Conservation (phyloP, 35 echinoderm and acorn worm species). For the Eucidaris tribuloides region DNA sequence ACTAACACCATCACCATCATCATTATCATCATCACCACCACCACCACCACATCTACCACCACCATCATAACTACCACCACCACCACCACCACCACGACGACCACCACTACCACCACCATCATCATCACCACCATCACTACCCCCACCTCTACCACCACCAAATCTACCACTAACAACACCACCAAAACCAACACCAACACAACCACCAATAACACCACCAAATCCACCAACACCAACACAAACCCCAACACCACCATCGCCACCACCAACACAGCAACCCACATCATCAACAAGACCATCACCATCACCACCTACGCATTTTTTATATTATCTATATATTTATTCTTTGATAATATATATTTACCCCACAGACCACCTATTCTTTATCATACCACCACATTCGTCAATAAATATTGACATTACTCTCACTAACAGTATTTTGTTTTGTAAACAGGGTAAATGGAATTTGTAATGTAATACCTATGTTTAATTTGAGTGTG, state of each 20-base stretch:
- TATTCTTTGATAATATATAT: too few relatives aligned
- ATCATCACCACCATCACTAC: background rate
- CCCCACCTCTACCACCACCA: background rate
- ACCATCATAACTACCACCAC: background rate
- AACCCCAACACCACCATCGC: background rate
- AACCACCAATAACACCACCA: background rate
- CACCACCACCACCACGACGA: background rate
- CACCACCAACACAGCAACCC: background rate
- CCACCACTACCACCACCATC: background rate
- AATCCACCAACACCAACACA: background rate
- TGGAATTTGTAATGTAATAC: too few relatives aligned
- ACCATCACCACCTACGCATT: background rate
- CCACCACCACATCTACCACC: too few relatives aligned
- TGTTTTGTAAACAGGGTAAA: too few relatives aligned
- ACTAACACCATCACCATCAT: background rate
- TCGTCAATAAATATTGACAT: too few relatives aligned
- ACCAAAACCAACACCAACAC: background rate
- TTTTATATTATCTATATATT: too few relatives aligned
- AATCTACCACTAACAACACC: background rate
- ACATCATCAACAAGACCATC: background rate
- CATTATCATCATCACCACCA: background rate
- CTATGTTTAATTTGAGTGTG: too few relatives aligned
- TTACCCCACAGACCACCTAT: too few relatives aligned
- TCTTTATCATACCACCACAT: too few relatives aligned
- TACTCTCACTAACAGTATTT: too few relatives aligned